Base-by-base conservation (phyloP, 2,113 vertebrate genomes). In the Nothocercus julius region DNA sequence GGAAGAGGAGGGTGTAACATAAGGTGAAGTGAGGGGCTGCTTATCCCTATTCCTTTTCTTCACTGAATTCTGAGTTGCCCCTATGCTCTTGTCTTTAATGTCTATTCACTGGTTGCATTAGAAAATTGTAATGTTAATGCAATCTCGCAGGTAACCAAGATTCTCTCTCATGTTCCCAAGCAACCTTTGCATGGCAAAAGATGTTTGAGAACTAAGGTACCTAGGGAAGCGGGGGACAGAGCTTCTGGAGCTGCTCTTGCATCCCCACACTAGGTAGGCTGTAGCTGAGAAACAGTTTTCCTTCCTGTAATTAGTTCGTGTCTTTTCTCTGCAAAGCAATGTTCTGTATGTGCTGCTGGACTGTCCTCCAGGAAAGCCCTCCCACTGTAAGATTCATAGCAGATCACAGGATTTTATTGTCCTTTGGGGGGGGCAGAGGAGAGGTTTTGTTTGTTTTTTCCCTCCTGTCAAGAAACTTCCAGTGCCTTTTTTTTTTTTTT, bases 91-190 rank as follows among this genome's bases (percentile, higher is more conserved):
- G 27, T 72, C 21, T 22, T 77, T 62, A n/a, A 32, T 18, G 20
- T 20, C 18, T 63, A 7, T 49, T 68, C 22, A 13, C 22, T 70
- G 4, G 53, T 70, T n/a, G 51, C 42, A 8, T 87, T 72, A 84
- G 45, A 62, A 77, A 40, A 58, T 27, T 20, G 25, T 24, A 63
- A 36, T 3, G 2, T 34, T 66, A 32, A 2, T n/a, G 24, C 9
- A 3, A 63, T 42, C 13, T 67, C 0, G 0, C 14, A 17, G 44
- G 30, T 51, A 44, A 61, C 15, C 0, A 1, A 89, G 13, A 24
- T n/a, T 40, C 64, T 30, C 12, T 54, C 0, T 45, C 12, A 9
- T 59, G 40, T 86, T 81, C 59, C 38, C 42, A 36, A 63, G 16
- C 2, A 11, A 40, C 10, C 3, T 56, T 84, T 64, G 36, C 34